Base-by-base conservation (phyloP, 2,797 vertebrate species). In the Mus spretus region DNA sequence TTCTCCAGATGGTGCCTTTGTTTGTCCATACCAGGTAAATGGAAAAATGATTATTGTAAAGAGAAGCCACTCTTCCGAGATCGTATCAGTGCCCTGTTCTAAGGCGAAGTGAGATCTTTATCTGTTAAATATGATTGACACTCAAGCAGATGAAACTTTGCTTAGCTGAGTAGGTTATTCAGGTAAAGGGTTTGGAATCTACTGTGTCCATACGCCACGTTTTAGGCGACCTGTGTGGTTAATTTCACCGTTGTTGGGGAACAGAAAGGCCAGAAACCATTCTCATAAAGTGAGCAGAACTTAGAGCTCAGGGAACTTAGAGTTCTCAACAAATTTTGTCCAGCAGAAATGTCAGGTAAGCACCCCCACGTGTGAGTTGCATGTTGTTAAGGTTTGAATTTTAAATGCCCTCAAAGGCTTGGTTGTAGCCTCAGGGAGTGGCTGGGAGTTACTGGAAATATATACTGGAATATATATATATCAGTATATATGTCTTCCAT, bases 21-120 rank as follows among this genome's bases (percentile, higher is more conserved):
- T 93, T 94, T 84, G 85, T 57, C 85, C 75, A 79, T 24, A 83
- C 15, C 22, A 67, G 17, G 67, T 50, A 89, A 95, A 59, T 80
- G 85, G 37, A 44, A 88, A 91, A 11, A 26, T 59, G 90, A 92
- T 70, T 65, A 31, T 74, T 12, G 81, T 84, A 53, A 59, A 59
- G 26, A 89, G 79, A 94, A 95, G 20, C 67, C 57, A 37, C 53
- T 40, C 13, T 40, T 89, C 65, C 0, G 34, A 47, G 55, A 86
- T 44, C 57, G 53, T 77, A 85, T 47, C 55, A 67, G 63, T 78
- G 34, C 20, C 40, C 44, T n/a, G 28, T 86, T 96, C 67, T 92
- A 92, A 79, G 78, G 3, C 28, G 75, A 86, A 53, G 75, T 61
- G 44, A 89, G 50, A 77, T 24, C 37, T n/a, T 89, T 86, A 55